A percentile compares a stretch with the other conserved stretches of the same genome.
Conservation (phyloP, 92 coral and sea anemone species). For the Desmophyllum pertusum region DNA sequence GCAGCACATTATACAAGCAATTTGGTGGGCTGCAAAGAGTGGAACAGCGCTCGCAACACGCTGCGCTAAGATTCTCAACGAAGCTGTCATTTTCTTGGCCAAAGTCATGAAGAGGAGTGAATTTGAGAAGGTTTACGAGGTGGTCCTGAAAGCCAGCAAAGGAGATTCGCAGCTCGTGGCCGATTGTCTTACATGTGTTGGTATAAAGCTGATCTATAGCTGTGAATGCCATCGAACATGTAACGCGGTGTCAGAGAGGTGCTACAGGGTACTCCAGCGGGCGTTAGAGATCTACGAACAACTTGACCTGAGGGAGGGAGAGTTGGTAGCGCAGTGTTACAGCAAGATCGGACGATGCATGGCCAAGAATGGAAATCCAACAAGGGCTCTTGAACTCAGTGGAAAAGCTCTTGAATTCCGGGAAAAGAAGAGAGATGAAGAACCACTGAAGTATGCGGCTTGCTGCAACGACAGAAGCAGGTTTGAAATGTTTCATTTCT, state of each 20-base stretch:
- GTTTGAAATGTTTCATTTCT: slow-evolving; percentile 11
- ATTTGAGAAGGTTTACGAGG: slow-evolving; percentile 25
- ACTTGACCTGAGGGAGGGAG: slow-evolving; percentile 36
- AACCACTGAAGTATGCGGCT: slow-evolving; percentile 44
- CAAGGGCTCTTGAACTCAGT: slow-evolving; percentile 47
- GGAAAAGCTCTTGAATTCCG: slow-evolving; percentile 4
- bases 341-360: slow-evolving; percentile 61
- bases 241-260: slow-evolving; percentile 24
- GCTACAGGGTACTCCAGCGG: slow-evolving; percentile 33
- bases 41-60: not conserved
- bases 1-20: slow-evolving; percentile 57
- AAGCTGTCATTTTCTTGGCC: slow-evolving; percentile 33
- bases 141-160: not conserved
- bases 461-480: slow-evolving; percentile 58
- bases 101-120: slow-evolving; percentile 33
- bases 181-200: slow-evolving; percentile 55
- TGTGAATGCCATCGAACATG: slow-evolving; percentile 64
- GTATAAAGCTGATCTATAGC: slow-evolving; percentile 39
- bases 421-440: slow-evolving; percentile 20
- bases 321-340: slow-evolving; percentile 58
- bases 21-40: slow-evolving; percentile 44
- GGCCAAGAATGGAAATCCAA: slow-evolving; percentile 46
- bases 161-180: slow-evolving; percentile 42
- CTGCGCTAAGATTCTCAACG: slow-evolving; percentile 28
- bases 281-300: slow-evolving; percentile 33